Percentiles rank a stretch among this genome's conserved stretches.
These are phyloP conservation scores for Zaprionus gabonicus DNA, from an alignment of 1,140 invertebrate species.

Conservation along the genomic window DNA sequence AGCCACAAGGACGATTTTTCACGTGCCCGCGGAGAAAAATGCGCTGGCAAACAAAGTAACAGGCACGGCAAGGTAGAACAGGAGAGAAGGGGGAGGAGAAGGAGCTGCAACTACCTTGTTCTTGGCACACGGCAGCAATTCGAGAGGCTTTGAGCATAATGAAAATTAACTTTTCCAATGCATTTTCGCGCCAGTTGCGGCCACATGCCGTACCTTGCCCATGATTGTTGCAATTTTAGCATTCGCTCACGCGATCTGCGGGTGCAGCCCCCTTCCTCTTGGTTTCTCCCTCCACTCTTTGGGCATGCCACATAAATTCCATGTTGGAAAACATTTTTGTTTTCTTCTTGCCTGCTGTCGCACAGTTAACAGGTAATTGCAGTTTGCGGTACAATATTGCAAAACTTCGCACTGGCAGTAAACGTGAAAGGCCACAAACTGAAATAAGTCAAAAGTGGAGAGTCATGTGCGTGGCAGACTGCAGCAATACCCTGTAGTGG, in stretches of 20 bases:
- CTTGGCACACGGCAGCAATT: constrained; percentile 21
- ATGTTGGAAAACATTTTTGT: constrained; percentile 51
- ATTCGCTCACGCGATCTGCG: constrained; percentile 43
- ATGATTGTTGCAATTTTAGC: constrained; percentile 44
- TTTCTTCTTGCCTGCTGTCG: constrained; percentile 49
- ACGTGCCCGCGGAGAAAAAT: constrained; percentile 35
- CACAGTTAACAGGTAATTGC: constrained; percentile 66
- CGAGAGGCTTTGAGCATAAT: constrained; percentile 59
- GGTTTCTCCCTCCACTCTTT: neutral
- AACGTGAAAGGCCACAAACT: constrained; percentile 49
- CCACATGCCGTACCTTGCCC: constrained; percentile 11
- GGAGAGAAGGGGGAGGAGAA: neutral
- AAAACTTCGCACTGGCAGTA: constrained; percentile 42
- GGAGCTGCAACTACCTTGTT: constrained; percentile 1
- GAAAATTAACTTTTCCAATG: constrained; percentile 76
- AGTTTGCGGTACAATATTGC: constrained; percentile 61
- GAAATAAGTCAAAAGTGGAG: constrained; percentile 28
- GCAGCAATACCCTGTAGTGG: constrained; percentile 1
- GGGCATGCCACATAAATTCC: constrained; percentile 58
- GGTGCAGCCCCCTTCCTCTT: too few species aligned
- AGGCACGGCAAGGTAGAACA: neutral
- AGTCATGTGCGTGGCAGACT: neutral
- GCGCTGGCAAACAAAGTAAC: constrained; percentile 34
- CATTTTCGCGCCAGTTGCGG: constrained; percentile 37
- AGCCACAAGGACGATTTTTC: constrained; percentile 52